Evolutionary conservation across 1,140 invertebrate genomes (phyloP).

Genomic region (Trichonephila clavata): DNA sequence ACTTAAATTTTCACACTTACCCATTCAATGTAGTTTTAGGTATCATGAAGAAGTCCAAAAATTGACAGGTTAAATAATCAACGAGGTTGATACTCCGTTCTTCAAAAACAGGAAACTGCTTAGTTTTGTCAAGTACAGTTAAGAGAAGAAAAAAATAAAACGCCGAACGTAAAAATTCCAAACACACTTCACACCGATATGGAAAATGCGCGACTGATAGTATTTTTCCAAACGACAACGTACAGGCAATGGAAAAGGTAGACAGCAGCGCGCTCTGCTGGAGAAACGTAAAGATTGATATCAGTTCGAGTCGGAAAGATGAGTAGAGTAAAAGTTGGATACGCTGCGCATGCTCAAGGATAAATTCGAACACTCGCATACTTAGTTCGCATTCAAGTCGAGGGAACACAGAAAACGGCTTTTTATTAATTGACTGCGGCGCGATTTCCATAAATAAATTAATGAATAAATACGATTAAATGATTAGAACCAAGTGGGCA

Average conservation of each 20-base stretch:
- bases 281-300: not conserved
- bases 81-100: not conserved
- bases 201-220: not conserved
- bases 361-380: too few species aligned
- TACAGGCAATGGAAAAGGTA: not conserved
- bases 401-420: too few species aligned
- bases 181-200: not conserved
- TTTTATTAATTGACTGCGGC: too few species aligned
- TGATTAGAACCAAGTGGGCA: too few species aligned
- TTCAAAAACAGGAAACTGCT: not conserved
- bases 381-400: too few species aligned
- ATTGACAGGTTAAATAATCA: not conserved
- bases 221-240: constrained; percentile 9
- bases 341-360: not conserved
- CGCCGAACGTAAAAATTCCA: not conserved
- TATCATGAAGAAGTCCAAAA: constrained; percentile 17
- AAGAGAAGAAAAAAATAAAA: not conserved
- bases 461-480: too few species aligned
- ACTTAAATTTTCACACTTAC: constrained; percentile 5
- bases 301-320: not conserved
- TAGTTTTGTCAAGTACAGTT: not conserved
- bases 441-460: too few species aligned
- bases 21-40: constrained; percentile 27
- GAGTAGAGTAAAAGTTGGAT: not conserved
- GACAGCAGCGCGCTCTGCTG: not conserved